These are phyloP conservation scores for Sebastes umbrosus DNA, from an alignment of 2,797 vertebrate genomes.

Conservation along the genomic window DNA sequence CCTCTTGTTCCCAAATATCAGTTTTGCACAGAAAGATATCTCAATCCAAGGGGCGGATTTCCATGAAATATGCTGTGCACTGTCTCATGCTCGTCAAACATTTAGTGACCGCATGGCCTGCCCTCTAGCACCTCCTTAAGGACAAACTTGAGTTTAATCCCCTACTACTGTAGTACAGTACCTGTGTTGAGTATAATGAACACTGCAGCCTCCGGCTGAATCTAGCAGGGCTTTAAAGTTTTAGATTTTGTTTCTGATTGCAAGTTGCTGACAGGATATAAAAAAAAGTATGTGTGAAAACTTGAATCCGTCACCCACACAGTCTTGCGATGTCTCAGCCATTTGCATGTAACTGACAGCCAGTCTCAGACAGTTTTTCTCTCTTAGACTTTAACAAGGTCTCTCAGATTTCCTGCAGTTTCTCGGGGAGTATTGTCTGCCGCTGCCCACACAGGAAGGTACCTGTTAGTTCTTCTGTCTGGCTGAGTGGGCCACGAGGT, in stretches of 20 bases:
- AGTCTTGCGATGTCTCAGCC: slow-evolving; percentile 11
- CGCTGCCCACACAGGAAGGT: slow-evolving; percentile 39
- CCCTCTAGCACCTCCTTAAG: not conserved
- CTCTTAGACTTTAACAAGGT: slow-evolving; percentile 50
- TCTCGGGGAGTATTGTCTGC: slow-evolving; percentile 28
- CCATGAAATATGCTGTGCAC: not conserved
- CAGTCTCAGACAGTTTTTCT: slow-evolving; percentile 27
- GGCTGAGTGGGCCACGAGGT: slow-evolving; percentile 41
- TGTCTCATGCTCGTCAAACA: not conserved
- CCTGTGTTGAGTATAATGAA: not conserved
- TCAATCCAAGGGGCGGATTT: not conserved
- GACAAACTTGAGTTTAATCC: not conserved
- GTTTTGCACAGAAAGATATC: not conserved
- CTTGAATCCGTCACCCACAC: slow-evolving; percentile 47
- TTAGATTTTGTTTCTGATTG: slow-evolving; percentile 35
- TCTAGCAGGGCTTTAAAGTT: not conserved
- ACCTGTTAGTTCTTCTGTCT: slow-evolving; percentile 51
- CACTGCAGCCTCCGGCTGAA: not conserved
- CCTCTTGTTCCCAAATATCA: not conserved
- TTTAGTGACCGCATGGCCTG: not conserved
- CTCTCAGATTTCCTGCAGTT: slow-evolving; percentile 43
- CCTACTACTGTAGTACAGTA: not conserved
- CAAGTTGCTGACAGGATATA: slow-evolving; percentile 21
- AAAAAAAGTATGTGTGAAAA: slow-evolving; percentile 25
- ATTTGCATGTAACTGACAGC: slow-evolving; percentile 50